Percentiles rank a stretch among this genome's conserved stretches.
These are phyloP conservation scores for Gulo gulo DNA, from an alignment of 2,113 vertebrate species.

Conservation along the genomic window DNA sequence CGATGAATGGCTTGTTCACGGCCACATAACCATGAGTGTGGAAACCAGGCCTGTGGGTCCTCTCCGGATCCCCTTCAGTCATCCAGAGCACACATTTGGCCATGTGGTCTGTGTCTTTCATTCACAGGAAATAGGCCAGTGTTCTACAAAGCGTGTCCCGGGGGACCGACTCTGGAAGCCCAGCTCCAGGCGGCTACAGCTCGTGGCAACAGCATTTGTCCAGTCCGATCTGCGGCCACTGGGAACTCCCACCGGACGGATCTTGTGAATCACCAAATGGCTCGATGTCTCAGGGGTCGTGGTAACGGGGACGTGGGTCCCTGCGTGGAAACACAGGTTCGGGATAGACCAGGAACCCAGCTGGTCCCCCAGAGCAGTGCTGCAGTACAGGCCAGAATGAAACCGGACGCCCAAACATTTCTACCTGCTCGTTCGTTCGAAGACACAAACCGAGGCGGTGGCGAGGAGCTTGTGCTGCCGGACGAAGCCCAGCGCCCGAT, in stretches of 20 bases:
- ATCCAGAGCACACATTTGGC: not conserved
- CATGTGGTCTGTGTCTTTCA: not conserved
- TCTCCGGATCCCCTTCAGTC: not conserved
- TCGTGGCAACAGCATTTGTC: not conserved
- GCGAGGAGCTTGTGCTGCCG: accelerated
- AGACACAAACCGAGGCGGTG: not conserved
- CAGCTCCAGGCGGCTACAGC: not conserved
- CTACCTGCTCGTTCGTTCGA: accelerated
- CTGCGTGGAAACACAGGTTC: accelerated
- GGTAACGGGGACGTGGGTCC: not conserved
- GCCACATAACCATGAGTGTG: accelerated
- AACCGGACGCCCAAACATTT: not conserved
- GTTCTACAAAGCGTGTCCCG: too few species aligned
- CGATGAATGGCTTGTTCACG: accelerated
- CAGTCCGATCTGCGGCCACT: accelerated
- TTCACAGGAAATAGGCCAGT: not conserved
- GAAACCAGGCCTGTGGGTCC: not conserved
- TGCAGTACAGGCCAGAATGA: accelerated
- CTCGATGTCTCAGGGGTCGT: not conserved
- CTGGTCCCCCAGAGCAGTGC: not conserved
- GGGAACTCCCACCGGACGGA: accelerated
- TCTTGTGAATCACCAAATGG: not conserved
- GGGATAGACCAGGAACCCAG: accelerated
- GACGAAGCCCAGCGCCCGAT: accelerated
- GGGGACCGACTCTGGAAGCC: accelerated